These are phyloP conservation scores for Brachionus asplanchnoidis DNA, from an alignment of 1,140 invertebrate genomes.

Conservation along the genomic window DNA sequence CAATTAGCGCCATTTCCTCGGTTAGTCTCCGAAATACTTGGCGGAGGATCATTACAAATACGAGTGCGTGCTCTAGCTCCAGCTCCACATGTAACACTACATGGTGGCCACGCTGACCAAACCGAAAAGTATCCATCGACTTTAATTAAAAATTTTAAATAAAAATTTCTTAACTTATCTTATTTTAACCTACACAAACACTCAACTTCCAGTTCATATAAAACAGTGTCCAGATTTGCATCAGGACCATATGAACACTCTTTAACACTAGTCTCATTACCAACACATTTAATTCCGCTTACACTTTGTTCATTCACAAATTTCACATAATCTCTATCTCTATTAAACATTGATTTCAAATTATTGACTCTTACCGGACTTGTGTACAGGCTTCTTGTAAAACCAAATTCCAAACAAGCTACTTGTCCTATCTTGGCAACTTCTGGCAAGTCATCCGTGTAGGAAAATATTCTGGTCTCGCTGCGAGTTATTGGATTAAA, in stretches of 20 bases:
- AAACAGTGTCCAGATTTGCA: not conserved
- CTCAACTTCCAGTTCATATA: slow-evolving; percentile 34
- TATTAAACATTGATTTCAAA: not conserved
- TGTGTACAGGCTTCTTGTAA: not conserved
- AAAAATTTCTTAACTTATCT: not conserved
- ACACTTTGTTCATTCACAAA: not conserved
- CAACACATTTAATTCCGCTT: slow-evolving; percentile 4
- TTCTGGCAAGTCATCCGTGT: not conserved
- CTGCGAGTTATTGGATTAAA: not conserved
- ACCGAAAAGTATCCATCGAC: slow-evolving; percentile 29
- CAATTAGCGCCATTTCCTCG: slow-evolving; percentile 6
- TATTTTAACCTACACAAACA: slow-evolving; percentile 11
- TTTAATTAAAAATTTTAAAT: not conserved
- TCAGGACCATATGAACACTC: not conserved
- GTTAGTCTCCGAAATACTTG: slow-evolving; percentile 2
- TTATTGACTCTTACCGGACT: not conserved
- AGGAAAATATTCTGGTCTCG: not conserved
- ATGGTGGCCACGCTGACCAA: slow-evolving; percentile 70
- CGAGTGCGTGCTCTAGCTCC: slow-evolving; percentile 74
- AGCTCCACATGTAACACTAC: slow-evolving; percentile 82
- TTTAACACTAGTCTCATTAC: not conserved
- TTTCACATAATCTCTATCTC: not conserved
- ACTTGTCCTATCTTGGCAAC: not conserved
- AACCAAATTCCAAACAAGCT: slow-evolving; percentile 35
- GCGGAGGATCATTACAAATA: not conserved